Conservation (phyloP, 2,113 vertebrate genomes). For the Paralichthys olivaceus region DNA sequence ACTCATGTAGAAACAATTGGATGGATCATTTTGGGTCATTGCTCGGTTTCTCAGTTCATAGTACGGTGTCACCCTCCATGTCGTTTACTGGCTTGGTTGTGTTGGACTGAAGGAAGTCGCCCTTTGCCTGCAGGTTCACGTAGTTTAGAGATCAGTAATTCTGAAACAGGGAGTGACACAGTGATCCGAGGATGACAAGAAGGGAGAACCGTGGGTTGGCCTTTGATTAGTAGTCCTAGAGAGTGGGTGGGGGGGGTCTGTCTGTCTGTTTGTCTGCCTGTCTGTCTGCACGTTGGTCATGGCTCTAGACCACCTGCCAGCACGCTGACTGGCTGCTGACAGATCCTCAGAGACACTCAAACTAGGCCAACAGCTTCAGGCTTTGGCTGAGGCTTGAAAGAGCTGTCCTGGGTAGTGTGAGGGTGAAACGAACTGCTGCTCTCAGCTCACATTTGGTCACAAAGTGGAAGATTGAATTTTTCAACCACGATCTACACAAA, state of each 20-base stretch:
- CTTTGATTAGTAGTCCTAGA: conserved; percentile 54
- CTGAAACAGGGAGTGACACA: conserved; percentile 53
- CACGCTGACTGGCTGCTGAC: conserved; percentile 59
- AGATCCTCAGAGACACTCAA: conserved; percentile 61
- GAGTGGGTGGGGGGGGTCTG: conserved; percentile 6
- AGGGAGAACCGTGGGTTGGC: conserved; percentile 49
- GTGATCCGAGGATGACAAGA: conserved; percentile 41
- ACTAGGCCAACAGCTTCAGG: conserved; percentile 67
- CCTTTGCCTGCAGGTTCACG: conserved; percentile 55
- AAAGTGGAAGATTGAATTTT: conserved; percentile 38
- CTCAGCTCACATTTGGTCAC: conserved; percentile 50
- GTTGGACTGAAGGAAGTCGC: conserved; percentile 44
- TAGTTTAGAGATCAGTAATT: conserved; percentile 48
- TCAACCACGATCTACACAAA: not conserved
- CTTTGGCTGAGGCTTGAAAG: conserved; percentile 67
- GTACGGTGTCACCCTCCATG: conserved; percentile 3
- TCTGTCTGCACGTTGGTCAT: conserved; percentile 63
- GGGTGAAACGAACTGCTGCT: conserved; percentile 47
- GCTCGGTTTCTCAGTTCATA: conserved; percentile 9
- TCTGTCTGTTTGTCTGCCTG: conserved; percentile 23
- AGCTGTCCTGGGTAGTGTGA: conserved; percentile 42
- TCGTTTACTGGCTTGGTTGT: conserved; percentile 45
- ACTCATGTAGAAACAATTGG: conserved; percentile 24
- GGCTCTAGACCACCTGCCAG: conserved; percentile 73
- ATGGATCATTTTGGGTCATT: conserved; percentile 40